Percentiles rank a stretch among this genome's conserved stretches.
Evolutionary conservation across 2,113 vertebrate species (phyloP).

Genomic region (Aspiorhynchus laticeps): DNA sequence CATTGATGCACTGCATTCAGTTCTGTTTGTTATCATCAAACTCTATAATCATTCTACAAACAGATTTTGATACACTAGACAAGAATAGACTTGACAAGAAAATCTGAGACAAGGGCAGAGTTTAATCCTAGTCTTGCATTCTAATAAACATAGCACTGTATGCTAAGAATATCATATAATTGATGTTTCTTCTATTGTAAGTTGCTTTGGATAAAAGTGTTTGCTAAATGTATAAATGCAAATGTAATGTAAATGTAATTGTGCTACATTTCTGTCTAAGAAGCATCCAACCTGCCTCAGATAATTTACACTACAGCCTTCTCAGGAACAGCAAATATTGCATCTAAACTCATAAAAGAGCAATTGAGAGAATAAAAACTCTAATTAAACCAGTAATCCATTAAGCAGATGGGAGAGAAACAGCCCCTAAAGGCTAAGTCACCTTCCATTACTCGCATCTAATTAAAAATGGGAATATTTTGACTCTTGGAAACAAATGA

Average conservation of each 20-base stretch:
- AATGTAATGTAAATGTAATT: neutral
- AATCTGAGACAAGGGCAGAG: neutral
- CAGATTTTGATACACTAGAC: neutral
- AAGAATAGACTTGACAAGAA: neutral
- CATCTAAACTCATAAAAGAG: constrained; percentile 62
- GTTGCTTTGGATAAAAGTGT: neutral
- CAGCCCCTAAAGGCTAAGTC: constrained; percentile 55
- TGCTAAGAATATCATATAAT: neutral
- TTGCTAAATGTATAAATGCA: neutral
- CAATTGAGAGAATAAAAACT: constrained; percentile 50
- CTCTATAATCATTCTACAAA: neutral
- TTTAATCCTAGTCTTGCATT: neutral
- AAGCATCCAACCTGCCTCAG: neutral
- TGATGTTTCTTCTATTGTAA: neutral
- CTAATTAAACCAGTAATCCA: constrained; percentile 63
- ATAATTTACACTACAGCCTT: neutral
- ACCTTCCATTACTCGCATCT: constrained; percentile 49
- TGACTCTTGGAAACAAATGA: constrained; percentile 57
- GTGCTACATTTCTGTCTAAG: neutral
- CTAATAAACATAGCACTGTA: neutral
- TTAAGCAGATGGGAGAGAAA: constrained; percentile 53
- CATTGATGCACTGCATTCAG: neutral
- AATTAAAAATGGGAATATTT: constrained; percentile 63
- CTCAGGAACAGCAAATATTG: constrained; percentile 2
- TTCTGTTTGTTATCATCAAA: neutral